Percentiles rank a stretch among this genome's conserved stretches.
Evolutionary conservation across 2,797 vertebrate species (phyloP).

Genomic region (Myripristis jacobus): DNA sequence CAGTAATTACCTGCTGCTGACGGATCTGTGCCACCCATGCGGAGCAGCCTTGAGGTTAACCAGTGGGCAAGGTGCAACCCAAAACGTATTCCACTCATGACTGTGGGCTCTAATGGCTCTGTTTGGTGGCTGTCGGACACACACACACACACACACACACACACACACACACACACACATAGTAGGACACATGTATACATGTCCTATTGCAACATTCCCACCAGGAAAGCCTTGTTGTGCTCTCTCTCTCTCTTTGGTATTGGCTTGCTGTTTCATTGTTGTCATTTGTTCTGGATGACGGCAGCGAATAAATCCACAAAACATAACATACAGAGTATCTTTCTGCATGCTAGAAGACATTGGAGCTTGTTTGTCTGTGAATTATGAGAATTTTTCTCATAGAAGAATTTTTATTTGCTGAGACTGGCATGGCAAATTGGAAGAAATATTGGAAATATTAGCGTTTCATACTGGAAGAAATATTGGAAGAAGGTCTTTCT

Average conservation of each 20-base stretch:
- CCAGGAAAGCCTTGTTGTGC: neutral
- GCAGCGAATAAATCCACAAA: conserved; percentile 16
- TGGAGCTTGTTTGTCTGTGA: conserved; percentile 23
- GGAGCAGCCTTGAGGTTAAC: conserved; percentile 44
- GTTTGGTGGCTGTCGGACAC: conserved; percentile 18
- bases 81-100: conserved; percentile 35
- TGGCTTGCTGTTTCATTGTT: neutral
- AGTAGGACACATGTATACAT: conserved; percentile 45
- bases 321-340: conserved; percentile 22
- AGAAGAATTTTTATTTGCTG: conserved; percentile 1
- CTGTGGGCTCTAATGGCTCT: conserved; percentile 57
- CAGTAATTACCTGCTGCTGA: conserved; percentile 74
- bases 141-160: conserved; percentile 50
- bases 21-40: conserved; percentile 68
- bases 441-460: too few relatives aligned
- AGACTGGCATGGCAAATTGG: too few relatives aligned
- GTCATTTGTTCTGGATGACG: conserved; percentile 23
- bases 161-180: conserved; percentile 46
- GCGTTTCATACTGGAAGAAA: too few relatives aligned
- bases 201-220: conserved; percentile 18
- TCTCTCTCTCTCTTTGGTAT: neutral
- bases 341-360: conserved; percentile 4
- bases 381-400: neutral
- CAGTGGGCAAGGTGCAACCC: conserved; percentile 51
- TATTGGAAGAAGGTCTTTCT: conserved; percentile 52